phyloP scores from a whole-genome alignment of 1,140 invertebrate species.

The Drosophila repletoides region DNA sequence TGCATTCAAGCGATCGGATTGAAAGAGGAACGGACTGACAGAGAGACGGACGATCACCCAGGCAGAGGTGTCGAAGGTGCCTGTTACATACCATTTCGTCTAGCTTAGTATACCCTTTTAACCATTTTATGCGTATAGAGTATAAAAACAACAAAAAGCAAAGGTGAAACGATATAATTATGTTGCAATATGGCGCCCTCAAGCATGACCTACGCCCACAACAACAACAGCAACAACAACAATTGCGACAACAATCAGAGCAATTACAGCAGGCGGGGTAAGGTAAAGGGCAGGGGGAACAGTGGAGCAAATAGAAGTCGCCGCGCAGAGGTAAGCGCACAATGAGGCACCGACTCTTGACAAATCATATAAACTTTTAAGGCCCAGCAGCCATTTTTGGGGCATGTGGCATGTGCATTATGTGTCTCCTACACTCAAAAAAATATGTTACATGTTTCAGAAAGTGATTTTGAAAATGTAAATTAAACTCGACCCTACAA shows the following conservation, averaged over 20 bases:
- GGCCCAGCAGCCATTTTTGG: conserved; percentile 5
- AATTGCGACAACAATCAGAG: conserved; percentile 42
- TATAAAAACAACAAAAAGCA: too few relatives aligned
- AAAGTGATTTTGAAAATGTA: too few relatives aligned
- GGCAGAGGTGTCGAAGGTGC: too few relatives aligned
- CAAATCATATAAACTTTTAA: conserved; percentile 29
- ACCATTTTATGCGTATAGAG: too few relatives aligned
- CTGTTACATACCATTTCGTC: too few relatives aligned
- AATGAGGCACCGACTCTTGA: conserved; percentile 18
- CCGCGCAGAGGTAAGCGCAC: conserved; percentile 7
- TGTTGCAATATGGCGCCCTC: conserved; percentile 75
- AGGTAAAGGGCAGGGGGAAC: background rate
- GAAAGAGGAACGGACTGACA: too few relatives aligned
- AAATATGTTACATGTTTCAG: too few relatives aligned
- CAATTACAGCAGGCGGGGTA: conserved; percentile 14
- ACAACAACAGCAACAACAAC: conserved; percentile 13
- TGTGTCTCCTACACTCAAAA: too few relatives aligned
- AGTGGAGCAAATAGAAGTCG: conserved; percentile 4
- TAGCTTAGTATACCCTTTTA: too few relatives aligned
- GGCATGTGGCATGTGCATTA: conserved; percentile 11
- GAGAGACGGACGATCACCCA: too few relatives aligned
- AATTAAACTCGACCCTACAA: too few relatives aligned
- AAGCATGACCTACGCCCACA: conserved; percentile 72
- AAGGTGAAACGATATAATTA: conserved; percentile 78
- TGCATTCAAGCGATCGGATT: too few relatives aligned